Percentiles rank a stretch among this genome's conserved stretches.
Evolutionary conservation across 2,888 invertebrate genomes (phyloP).

Genomic region (Lithophane leautieri): DNA sequence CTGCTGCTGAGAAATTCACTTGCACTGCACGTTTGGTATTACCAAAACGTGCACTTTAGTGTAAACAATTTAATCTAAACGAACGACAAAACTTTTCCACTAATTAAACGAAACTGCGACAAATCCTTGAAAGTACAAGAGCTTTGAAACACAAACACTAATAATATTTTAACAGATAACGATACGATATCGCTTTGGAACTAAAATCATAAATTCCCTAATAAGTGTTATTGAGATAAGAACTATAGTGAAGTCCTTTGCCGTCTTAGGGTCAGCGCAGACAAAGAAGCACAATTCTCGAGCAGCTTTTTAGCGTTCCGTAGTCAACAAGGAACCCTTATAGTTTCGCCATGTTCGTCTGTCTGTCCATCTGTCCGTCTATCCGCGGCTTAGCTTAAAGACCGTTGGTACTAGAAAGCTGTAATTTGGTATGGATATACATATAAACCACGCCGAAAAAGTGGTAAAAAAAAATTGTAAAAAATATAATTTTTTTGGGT

Average conservation of each 20-base stretch:
- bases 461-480: no score
- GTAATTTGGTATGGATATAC: no score
- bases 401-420: no score
- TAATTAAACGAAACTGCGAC: conserved; percentile 37
- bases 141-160: conserved; percentile 32
- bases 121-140: conserved; percentile 13
- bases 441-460: no score
- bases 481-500: no score
- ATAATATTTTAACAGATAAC: conserved; percentile 52
- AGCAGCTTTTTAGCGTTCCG: no score
- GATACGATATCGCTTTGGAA: conserved; percentile 41
- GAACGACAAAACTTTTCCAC: conserved; percentile 25
- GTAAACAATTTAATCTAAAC: conserved; percentile 13
- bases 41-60: not conserved
- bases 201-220: conserved; percentile 46
- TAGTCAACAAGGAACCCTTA: no score
- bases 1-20: not conserved
- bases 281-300: not conserved
- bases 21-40: not conserved
- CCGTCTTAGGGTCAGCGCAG: not conserved
- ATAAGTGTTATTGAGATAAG: conserved; percentile 37
- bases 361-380: no score
- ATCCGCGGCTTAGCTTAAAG: no score
- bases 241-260: conserved; percentile 4
- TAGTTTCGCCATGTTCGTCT: no score